Evolutionary conservation across 92 coral and sea anemone species (phyloP).

Genomic region (Umimayanthus kanabou): DNA sequence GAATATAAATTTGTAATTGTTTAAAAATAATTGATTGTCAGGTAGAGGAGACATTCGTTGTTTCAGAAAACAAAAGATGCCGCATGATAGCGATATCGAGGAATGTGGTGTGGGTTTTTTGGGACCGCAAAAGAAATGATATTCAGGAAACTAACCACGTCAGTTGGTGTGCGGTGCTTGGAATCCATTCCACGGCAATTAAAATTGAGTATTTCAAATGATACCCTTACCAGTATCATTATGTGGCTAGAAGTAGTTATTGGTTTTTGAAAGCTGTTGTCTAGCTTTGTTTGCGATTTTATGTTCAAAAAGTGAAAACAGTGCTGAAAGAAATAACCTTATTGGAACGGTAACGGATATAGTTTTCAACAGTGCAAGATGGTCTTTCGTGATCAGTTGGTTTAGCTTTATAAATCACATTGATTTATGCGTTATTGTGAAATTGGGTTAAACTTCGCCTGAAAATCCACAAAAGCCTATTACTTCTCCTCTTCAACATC

Average conservation of each 20-base stretch:
- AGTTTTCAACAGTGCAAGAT: not conserved
- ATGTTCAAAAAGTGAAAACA: not conserved
- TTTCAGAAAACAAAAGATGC: slow-evolving; percentile 31
- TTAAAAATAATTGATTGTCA: slow-evolving; percentile 7
- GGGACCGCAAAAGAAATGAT: not conserved
- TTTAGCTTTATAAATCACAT: too few relatives aligned
- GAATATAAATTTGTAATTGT: slow-evolving; percentile 1
- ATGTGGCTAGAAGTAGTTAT: not conserved
- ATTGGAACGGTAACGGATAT: not conserved
- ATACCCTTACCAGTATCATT: not conserved
- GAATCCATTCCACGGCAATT: not conserved
- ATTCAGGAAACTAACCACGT: not conserved
- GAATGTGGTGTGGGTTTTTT: not conserved
- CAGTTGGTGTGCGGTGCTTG: not conserved
- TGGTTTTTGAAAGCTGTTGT: not conserved
- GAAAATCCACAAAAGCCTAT: not conserved
- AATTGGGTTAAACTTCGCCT: not conserved
- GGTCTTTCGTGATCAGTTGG: not conserved
- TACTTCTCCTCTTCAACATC: not conserved
- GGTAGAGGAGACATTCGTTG: not conserved
- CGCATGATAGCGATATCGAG: slow-evolving; percentile 5
- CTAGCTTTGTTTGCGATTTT: not conserved
- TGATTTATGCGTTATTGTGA: not conserved
- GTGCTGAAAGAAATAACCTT: not conserved
- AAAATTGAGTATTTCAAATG: not conserved